phyloP scores from a whole-genome alignment of 2,113 vertebrate genomes.

The Anguilla rostrata region DNA sequence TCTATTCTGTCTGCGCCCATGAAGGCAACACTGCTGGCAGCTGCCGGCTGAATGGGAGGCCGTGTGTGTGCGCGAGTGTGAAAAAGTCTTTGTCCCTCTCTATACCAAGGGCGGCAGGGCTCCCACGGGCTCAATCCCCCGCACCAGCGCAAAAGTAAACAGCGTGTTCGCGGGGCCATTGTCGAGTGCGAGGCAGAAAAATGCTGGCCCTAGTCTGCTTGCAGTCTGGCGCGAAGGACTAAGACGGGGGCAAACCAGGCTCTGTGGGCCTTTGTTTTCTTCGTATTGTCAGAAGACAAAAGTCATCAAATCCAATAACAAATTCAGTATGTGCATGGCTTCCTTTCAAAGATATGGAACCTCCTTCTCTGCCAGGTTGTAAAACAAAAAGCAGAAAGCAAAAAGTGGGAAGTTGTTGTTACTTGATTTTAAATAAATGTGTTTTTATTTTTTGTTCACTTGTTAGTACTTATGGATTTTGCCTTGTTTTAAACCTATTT shows the following conservation, averaged over 20 bases:
- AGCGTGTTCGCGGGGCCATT: constrained; percentile 37
- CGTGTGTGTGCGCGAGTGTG: constrained; percentile 54
- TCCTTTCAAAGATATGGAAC: neutral
- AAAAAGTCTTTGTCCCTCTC: constrained; percentile 48
- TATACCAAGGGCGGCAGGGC: neutral
- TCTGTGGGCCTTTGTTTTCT: constrained; percentile 43
- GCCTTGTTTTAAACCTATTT: neutral
- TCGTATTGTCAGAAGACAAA: constrained; percentile 40
- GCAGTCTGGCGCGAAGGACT: constrained; percentile 55
- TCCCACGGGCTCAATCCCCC: constrained; percentile 45
- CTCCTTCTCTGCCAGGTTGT: neutral
- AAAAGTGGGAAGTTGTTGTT: neutral
- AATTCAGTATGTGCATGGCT: neutral
- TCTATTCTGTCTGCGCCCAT: constrained; percentile 55
- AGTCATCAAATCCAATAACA: constrained; percentile 27
- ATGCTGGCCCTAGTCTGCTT: constrained; percentile 57
- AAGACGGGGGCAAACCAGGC: constrained; percentile 42
- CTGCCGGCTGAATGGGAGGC: constrained; percentile 65
- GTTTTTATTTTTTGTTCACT: neutral
- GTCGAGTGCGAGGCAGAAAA: constrained; percentile 62
- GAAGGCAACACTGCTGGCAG: constrained; percentile 59
- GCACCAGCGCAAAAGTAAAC: constrained; percentile 48
- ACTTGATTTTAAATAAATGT: neutral
- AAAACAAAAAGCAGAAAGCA: neutral
- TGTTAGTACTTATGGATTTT: neutral